Conservation (phyloP, 2,797 vertebrate species). For the Hybognathus amarus region DNA sequence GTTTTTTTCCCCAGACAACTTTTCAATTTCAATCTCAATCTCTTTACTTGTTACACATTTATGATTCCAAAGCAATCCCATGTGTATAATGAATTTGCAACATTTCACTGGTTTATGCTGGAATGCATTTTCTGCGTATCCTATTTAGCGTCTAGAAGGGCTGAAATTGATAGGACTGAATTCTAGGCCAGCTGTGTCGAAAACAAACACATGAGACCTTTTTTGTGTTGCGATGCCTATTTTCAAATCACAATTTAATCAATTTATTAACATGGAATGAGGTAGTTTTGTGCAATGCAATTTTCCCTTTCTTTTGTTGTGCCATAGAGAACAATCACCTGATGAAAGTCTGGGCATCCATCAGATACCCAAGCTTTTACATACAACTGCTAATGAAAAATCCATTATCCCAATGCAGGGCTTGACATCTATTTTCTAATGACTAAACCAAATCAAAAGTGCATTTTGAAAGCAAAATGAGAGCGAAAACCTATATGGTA, state of each 20-base stretch:
- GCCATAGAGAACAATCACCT: conserved; percentile 60
- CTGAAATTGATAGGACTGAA: conserved; percentile 65
- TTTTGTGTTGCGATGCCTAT: conserved; percentile 48
- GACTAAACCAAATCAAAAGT: conserved; percentile 27
- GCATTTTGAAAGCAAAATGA: conserved; percentile 13
- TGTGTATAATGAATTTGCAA: conserved; percentile 73
- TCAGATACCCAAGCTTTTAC: conserved; percentile 53
- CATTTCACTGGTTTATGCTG: conserved; percentile 69
- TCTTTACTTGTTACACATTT: conserved; percentile 67
- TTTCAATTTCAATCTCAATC: conserved; percentile 80
- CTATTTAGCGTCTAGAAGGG: conserved; percentile 66
- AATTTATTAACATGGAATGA: conserved; percentile 68
- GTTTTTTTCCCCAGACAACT: conserved; percentile 65
- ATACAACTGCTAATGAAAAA: conserved; percentile 47
- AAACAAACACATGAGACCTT: conserved; percentile 59
- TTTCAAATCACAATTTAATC: conserved; percentile 67
- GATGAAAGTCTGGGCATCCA: conserved; percentile 52
- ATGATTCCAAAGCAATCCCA: conserved; percentile 75
- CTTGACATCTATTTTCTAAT: conserved; percentile 52
- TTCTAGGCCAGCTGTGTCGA: conserved; percentile 55
- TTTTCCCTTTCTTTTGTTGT: conserved; percentile 59
- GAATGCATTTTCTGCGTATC: conserved; percentile 68
- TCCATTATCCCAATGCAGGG: conserved; percentile 47
- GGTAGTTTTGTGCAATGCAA: conserved; percentile 46
- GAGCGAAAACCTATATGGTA: background rate